phyloP scores from a whole-genome alignment of 2,113 vertebrate species.

The Oreochromis niloticus region DNA sequence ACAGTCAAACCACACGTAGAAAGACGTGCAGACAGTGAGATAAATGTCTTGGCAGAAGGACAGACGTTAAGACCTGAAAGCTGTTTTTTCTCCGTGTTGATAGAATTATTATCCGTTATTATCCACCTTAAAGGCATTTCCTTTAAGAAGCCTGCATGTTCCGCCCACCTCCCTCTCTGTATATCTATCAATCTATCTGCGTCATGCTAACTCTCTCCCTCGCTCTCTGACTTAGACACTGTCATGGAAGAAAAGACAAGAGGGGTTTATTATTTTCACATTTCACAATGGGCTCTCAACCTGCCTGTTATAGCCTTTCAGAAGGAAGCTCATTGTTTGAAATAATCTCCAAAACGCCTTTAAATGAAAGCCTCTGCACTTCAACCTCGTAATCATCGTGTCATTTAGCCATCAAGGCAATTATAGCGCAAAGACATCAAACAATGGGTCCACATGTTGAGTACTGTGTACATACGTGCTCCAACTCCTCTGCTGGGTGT shows the following conservation, averaged over 20 bases:
- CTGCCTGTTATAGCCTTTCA: background rate
- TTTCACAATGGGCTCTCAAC: constrained; percentile 12
- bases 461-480: background rate
- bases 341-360: constrained; percentile 12
- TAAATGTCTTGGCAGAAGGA: background rate
- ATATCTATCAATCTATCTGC: background rate
- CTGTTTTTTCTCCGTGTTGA: background rate
- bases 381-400: constrained; percentile 43
- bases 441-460: constrained; percentile 22
- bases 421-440: constrained; percentile 32
- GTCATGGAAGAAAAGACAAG: background rate
- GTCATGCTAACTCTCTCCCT: background rate
- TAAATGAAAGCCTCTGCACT: constrained; percentile 40
- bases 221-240: background rate
- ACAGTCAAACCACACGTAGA: background rate
- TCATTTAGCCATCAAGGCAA: constrained; percentile 32
- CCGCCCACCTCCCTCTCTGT: background rate
- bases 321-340: constrained; percentile 30
- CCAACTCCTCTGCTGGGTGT: background rate
- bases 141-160: constrained; percentile 34
- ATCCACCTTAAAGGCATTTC: constrained; percentile 21
- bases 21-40: background rate
- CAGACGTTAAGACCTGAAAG: background rate
- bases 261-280: background rate
- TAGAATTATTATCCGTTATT: constrained; percentile 21